phyloP scores from a whole-genome alignment of 2,888 invertebrate genomes.

The Melinopterus prodromus region DNA sequence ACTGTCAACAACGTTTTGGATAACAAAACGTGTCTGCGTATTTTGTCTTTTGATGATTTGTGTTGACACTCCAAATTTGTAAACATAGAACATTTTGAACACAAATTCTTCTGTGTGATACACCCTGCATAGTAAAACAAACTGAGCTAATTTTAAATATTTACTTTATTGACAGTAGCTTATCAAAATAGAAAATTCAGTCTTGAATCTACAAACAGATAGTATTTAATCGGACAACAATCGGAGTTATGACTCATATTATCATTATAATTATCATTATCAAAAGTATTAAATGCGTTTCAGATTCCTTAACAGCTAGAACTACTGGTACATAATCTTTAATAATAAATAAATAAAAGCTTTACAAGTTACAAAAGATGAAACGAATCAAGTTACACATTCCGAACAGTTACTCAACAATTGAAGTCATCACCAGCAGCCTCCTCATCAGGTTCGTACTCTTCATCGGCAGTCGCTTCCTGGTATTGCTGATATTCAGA shows the following conservation, averaged over 20 bases:
- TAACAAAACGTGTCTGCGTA: too few species aligned
- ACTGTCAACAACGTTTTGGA: not conserved
- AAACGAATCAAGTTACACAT: slow-evolving; percentile 16
- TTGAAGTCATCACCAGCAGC: slow-evolving; percentile 63
- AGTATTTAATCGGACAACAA: slow-evolving; percentile 6
- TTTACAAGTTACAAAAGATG: not conserved
- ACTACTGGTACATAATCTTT: slow-evolving; percentile 22
- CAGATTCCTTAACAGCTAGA: slow-evolving; percentile 16
- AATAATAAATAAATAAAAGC: slow-evolving; percentile 27
- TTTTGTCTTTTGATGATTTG: too few species aligned
- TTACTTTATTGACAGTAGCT: slow-evolving; percentile 20
- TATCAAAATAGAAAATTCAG: slow-evolving; percentile 44
- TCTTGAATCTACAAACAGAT: slow-evolving; percentile 39
- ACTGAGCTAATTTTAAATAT: not conserved
- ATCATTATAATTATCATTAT: not conserved
- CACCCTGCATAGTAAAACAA: not conserved
- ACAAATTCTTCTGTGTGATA: too few species aligned
- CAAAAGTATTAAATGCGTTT: slow-evolving; percentile 19
- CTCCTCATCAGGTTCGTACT: slow-evolving; percentile 88
- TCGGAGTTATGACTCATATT: not conserved
- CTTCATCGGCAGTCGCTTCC: slow-evolving; percentile 89
- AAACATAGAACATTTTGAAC: too few species aligned
- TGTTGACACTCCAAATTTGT: too few species aligned
- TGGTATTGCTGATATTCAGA: slow-evolving; percentile 95
- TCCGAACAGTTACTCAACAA: slow-evolving; percentile 47